Base-by-base conservation (phyloP, 2,797 vertebrate species). In the Hypotaenidia philippensis region DNA sequence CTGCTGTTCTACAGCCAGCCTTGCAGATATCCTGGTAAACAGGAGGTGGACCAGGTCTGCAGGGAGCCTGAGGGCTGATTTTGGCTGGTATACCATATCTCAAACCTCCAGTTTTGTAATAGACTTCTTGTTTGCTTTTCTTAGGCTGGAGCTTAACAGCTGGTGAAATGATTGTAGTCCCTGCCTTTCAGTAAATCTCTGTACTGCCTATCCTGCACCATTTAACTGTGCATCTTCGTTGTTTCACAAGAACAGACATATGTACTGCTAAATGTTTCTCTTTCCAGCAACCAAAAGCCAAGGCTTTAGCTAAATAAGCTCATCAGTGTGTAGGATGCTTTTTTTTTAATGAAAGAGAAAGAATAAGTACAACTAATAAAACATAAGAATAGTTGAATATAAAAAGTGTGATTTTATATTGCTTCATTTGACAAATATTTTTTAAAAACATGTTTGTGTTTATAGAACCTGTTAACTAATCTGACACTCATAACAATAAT, bases 391-490 rank as follows among this genome's bases (percentile, higher is more conserved):
- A 79, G 7, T 70, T 47, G 32, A 65, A 79, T 47, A 22, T 10
- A 40, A 78, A 76, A 50, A 50, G 11, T 78, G 50, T 59, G 22
- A 64, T 61, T 93, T 89, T 72, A 44, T 78, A 32, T 92, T 85
- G 31, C 34, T 63, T 70, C 36, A 56, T 57, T 79, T 52, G 16
- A 66, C 29, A 95, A 75, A 56, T 88, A 65, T 71, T 83, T 52
- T 3, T 12, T 1, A 13, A 79, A 74, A 72, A 21, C 5, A 15
- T 36, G 69, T 92, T 83, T 81, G 20, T 92, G 36, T 94, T 93
- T 93, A 86, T 38, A 77, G 68, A 93, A 92, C 50, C 64, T 91
- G 57, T 88, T 94, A 95, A 92, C 64, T 52, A 94, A 41, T 86
- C 45, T 94, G 85, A 91, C 3, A 31, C 31, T 79, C 49, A 29